Base-by-base conservation (phyloP, 2,113 vertebrate genomes). In the Nanorana parkeri region DNA sequence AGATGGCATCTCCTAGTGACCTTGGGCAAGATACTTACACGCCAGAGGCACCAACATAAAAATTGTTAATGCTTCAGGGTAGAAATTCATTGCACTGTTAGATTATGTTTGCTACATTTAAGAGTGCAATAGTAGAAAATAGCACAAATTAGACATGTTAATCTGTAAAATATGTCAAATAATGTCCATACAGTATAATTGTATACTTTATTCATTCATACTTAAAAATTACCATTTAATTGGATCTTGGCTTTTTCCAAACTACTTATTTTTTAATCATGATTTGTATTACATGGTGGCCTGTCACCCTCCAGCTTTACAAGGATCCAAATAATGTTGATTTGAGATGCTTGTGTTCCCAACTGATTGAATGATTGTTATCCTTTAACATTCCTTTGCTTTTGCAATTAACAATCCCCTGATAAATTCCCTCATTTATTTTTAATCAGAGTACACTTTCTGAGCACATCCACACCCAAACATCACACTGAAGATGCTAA, bases 1-100 rank as follows among this genome's bases (percentile, higher is more conserved):
- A 65, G 1, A 67, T 72, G 41, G 26, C 80, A 74, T 54, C 80
- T 81, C 10, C 51, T 67, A 64, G 54, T 85, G 80, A 82, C 68
- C 61, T 60, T 85, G 60, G 68, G 51, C 74, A 60, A 67, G 19
- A 60, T 21, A 60, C 24, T 77, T 51, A 61, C 61, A 7, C 58
- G 80, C 80, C 69, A 47, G 63, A 54, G 80, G 80, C 80, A 24
- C 28, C 8, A 73, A 81, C 64, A 58, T 74, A 26, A 56, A n/a
- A 47, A 67, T 81, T 67, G 52, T 67, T 67, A 56, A 19, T 74
- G 80, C 71, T 66, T 56, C 52, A 74, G 69, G 80, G 79, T 13
- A 29, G 52, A 28, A 78, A 54, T 47, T 67, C 36, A 54, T 29
- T 55, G 19, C n/a, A 23, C 8, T 66, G 61, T 29, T 47, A 78